Evolutionary conservation across 2,113 vertebrate genomes (phyloP).

Genomic region (Mobula birostris): DNA sequence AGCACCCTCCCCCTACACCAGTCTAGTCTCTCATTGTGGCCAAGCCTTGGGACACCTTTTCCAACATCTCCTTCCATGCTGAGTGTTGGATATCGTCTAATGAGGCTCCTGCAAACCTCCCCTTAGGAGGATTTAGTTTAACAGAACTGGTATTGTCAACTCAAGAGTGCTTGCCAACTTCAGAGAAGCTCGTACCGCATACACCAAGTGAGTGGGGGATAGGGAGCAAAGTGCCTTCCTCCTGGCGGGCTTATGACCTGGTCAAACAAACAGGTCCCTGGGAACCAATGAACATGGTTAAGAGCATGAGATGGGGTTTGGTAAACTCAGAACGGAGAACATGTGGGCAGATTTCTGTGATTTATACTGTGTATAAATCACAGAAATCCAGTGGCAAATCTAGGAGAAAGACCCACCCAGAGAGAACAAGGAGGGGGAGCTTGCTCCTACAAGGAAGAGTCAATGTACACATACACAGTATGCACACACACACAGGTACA

Average conservation of each 20-base stretch:
- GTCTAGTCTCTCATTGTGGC: neutral
- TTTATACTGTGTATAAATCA: neutral
- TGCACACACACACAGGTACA: neutral
- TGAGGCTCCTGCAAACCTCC: neutral
- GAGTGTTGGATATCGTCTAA: neutral
- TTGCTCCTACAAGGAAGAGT: too few species aligned
- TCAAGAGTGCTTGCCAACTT: neutral
- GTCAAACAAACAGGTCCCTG: too few species aligned
- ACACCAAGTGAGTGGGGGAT: too few species aligned
- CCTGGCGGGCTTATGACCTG: too few species aligned
- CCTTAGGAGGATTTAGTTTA: neutral
- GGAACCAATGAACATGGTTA: too few species aligned
- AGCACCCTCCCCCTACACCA: neutral
- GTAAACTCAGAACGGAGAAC: too few species aligned
- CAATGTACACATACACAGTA: too few species aligned
- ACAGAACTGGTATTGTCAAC: neutral
- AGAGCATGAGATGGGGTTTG: too few species aligned
- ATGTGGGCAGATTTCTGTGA: too few species aligned
- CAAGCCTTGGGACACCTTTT: neutral
- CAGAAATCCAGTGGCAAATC: neutral
- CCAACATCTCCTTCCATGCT: neutral
- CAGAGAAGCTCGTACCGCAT: neutral
- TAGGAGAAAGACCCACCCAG: neutral
- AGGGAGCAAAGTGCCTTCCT: too few species aligned
- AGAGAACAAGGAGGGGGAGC: neutral